Conservation (phyloP, 2,797 vertebrate genomes). For the Gorsachius magnificus region DNA sequence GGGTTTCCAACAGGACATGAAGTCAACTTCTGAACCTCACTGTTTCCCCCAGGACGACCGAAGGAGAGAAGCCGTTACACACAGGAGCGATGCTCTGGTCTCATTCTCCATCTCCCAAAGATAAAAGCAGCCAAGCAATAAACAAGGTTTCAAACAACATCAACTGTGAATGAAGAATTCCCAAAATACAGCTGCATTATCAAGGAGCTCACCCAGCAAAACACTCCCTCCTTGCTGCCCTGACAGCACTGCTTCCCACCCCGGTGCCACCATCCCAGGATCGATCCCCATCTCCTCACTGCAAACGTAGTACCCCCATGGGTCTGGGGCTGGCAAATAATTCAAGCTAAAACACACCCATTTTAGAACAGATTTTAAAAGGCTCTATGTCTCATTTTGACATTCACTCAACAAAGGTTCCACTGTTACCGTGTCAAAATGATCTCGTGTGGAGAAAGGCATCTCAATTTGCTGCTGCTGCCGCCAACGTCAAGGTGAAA, state of each 20-base stretch:
- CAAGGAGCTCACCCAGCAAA: background rate
- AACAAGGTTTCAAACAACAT: background rate
- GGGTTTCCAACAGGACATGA: background rate
- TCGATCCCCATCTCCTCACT: accelerated
- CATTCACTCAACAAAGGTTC: background rate
- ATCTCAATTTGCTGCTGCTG: background rate
- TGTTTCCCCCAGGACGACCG: background rate
- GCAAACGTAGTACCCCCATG: accelerated
- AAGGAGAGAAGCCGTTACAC: background rate
- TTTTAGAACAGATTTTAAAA: background rate
- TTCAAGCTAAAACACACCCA: background rate
- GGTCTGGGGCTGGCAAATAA: background rate
- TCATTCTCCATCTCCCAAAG: background rate
- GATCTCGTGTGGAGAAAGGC: accelerated
- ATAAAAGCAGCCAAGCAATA: background rate
- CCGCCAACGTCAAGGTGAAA: accelerated
- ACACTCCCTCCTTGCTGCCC: accelerated
- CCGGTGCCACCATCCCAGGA: background rate
- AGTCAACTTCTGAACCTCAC: background rate
- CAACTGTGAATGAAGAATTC: background rate
- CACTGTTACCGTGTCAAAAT: accelerated
- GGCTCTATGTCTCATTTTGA: background rate
- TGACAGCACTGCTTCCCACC: background rate
- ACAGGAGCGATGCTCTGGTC: background rate
- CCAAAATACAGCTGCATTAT: background rate